Evolutionary conservation across 2,888 invertebrate species (phyloP).

Genomic region (Conomelus anceps): DNA sequence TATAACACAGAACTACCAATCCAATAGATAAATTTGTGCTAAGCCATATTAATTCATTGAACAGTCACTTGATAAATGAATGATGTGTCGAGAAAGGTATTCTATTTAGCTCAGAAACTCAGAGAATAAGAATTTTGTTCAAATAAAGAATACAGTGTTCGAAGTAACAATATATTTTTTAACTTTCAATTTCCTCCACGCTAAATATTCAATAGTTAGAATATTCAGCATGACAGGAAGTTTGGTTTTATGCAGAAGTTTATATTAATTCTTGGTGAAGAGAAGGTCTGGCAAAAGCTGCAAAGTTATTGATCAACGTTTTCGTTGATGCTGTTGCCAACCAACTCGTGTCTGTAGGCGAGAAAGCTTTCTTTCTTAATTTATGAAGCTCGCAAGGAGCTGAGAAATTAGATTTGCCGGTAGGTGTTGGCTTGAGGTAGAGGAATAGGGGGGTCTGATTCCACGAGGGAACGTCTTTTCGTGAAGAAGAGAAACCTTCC

Average conservation of each 20-base stretch:
- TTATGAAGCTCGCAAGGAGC: neutral
- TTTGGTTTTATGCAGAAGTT: neutral
- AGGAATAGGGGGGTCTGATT: slow-evolving; percentile 36
- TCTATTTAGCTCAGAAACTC: too few species aligned
- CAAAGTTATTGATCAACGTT: neutral
- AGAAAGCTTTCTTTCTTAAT: neutral
- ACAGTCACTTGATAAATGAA: too few species aligned
- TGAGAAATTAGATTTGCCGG: neutral
- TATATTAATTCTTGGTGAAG: neutral
- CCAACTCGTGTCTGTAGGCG: neutral
- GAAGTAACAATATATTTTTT: too few species aligned
- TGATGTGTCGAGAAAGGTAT: too few species aligned
- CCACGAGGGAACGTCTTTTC: neutral
- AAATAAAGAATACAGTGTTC: too few species aligned
- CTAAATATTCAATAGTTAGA: neutral
- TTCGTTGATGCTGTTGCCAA: neutral
- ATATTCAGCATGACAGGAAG: neutral
- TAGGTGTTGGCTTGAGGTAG: slow-evolving; percentile 36
- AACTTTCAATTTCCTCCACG: neutral
- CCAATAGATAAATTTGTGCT: too few species aligned
- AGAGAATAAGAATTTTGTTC: too few species aligned
- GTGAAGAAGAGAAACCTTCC: neutral
- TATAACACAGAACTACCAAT: too few species aligned
- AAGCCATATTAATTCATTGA: too few species aligned
- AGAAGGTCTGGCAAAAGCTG: neutral